Percentiles rank a stretch among this genome's conserved stretches.
Conservation (phyloP, 2,113 vertebrate genomes). For the Tupaia tana region DNA sequence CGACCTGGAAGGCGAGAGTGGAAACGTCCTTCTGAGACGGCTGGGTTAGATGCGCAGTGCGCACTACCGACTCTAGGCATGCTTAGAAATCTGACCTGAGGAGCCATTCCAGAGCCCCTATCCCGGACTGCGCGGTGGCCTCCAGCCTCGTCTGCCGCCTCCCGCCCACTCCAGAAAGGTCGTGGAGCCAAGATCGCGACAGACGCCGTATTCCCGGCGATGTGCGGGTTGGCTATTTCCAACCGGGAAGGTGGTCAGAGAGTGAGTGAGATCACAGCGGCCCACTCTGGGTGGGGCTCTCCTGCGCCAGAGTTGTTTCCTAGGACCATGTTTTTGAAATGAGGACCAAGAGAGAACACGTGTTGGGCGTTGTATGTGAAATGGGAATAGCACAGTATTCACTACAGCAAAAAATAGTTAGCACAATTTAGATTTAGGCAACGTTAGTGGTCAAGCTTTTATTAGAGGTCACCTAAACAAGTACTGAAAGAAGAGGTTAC, state of each 20-base stretch:
- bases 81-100: not conserved
- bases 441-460: not conserved
- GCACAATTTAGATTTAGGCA: conserved; percentile 20
- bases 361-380: not conserved
- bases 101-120: not conserved
- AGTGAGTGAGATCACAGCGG: not conserved
- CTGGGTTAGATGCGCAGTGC: not conserved
- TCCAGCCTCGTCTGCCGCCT: not conserved
- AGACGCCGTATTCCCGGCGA: not conserved
- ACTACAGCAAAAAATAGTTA: not conserved
- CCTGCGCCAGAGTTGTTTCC: not conserved
- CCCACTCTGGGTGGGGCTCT: not conserved
- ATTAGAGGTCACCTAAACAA: conserved; percentile 51
- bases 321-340: not conserved
- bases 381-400: not conserved
- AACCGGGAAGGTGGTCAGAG: not conserved
- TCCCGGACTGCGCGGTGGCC: too few species aligned
- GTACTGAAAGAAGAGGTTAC: conserved; percentile 44
- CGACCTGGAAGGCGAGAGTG: not conserved
- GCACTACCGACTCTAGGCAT: not conserved
- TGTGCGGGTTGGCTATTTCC: not conserved
- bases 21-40: not conserved
- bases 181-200: not conserved
- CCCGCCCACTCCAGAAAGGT: not conserved
- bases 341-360: not conserved